Conservation (phyloP, 2,888 invertebrate species). For the Omphaloscelis lunosa region DNA sequence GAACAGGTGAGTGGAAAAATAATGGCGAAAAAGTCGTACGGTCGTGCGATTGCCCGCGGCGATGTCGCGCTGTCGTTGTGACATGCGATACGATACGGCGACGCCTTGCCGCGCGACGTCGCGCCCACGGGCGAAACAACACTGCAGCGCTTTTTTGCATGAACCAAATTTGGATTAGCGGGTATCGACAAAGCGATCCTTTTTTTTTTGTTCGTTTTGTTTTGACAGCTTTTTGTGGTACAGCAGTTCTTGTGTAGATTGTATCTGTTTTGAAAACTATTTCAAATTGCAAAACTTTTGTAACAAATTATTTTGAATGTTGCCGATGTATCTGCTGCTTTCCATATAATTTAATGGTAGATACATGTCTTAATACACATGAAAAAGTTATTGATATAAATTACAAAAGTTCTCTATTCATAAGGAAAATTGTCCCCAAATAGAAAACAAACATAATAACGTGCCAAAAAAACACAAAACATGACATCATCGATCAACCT, state of each 20-base stretch:
- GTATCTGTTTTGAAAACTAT: slow-evolving; percentile 33
- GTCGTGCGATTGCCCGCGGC: slow-evolving; percentile 56
- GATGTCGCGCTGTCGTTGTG: slow-evolving; percentile 48
- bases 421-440: slow-evolving; percentile 29
- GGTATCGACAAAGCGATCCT: slow-evolving; percentile 51
- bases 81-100: slow-evolving; percentile 63
- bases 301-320: not conserved
- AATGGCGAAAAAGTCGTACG: slow-evolving; percentile 55
- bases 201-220: slow-evolving; percentile 34
- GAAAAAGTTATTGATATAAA: not conserved
- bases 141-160: slow-evolving; percentile 52
- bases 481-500: slow-evolving; percentile 76
- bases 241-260: slow-evolving; percentile 13
- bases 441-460: slow-evolving; percentile 40
- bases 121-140: slow-evolving; percentile 45
- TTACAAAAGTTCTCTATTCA: not conserved
- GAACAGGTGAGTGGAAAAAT: slow-evolving; percentile 58
- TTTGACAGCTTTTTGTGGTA: slow-evolving; percentile 51
- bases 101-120: slow-evolving; percentile 57
- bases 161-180: slow-evolving; percentile 63
- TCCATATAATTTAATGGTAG: not conserved
- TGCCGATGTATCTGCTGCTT: not conserved
- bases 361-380: not conserved
- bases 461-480: slow-evolving; percentile 41
- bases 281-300: slow-evolving; percentile 1